Percentiles rank a stretch among this genome's conserved stretches.
Evolutionary conservation across 2,888 invertebrate genomes (phyloP).

Genomic region (Sinohyriopsis cumingii): DNA sequence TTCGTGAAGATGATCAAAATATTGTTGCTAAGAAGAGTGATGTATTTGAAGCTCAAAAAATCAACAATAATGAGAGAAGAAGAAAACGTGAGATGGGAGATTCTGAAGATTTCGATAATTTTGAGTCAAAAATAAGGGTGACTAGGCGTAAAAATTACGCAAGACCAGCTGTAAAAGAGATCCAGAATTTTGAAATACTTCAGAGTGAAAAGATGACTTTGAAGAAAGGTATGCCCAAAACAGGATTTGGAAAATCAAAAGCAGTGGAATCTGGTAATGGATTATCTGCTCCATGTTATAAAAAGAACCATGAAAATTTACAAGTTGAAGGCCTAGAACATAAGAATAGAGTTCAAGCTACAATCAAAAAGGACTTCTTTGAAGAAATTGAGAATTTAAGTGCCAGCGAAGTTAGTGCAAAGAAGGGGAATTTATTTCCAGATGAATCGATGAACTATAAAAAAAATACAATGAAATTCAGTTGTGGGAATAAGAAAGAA

Average conservation of each 20-base stretch:
- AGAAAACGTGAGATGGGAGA: slow-evolving; percentile 2
- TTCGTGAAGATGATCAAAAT: neutral
- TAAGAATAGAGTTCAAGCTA: too few species aligned
- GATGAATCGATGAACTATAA: neutral
- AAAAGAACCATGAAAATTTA: too few species aligned
- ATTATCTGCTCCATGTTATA: too few species aligned
- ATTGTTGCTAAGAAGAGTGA: neutral
- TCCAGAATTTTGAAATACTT: neutral
- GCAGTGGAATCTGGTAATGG: too few species aligned
- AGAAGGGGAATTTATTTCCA: too few species aligned
- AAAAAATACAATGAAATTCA: neutral
- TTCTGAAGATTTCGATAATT: slow-evolving; percentile 2
- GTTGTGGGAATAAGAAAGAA: neutral
- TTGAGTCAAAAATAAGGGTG: slow-evolving; percentile 12
- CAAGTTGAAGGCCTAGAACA: too few species aligned
- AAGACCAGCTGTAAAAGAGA: neutral
- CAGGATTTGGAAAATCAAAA: too few species aligned
- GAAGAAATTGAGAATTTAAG: too few species aligned
- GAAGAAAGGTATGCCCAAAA: too few species aligned
- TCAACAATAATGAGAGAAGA: slow-evolving; percentile 1
- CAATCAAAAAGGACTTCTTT: too few species aligned
- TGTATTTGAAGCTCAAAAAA: slow-evolving; percentile 2
- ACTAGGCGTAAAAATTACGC: neutral
- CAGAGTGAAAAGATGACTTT: too few species aligned
- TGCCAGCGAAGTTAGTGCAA: too few species aligned